Percentiles rank a stretch among this genome's conserved stretches.
These are phyloP conservation scores for Metacarcinus magister DNA, from an alignment of 2,888 invertebrate species.

Conservation along the genomic window DNA sequence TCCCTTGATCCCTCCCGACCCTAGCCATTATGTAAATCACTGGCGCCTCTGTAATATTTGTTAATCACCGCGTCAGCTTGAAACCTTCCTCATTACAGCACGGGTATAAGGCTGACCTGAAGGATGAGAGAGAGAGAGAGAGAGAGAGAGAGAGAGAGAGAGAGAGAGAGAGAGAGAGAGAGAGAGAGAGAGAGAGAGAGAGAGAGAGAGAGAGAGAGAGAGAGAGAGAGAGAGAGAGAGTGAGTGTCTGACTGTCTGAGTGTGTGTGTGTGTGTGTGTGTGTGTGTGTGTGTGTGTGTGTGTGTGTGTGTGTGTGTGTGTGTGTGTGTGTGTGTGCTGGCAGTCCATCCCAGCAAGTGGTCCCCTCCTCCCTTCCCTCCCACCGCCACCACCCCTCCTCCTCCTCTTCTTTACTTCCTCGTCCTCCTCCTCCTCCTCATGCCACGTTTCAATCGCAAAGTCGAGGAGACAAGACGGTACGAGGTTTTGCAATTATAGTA, in stretches of 20 bases:
- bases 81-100: conserved; percentile 37
- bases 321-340: background rate
- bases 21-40: conserved; percentile 73
- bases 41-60: conserved; percentile 62
- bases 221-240: conserved; percentile 9
- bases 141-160: conserved; percentile 12
- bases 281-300: conserved; percentile 7
- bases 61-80: conserved; percentile 59
- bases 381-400: background rate
- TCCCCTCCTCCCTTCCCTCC: conserved; percentile 36
- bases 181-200: background rate
- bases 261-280: conserved; percentile 60
- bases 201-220: too few species aligned
- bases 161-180: conserved; percentile 42
- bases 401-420: conserved; percentile 8
- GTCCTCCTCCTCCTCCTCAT: conserved; percentile 40
- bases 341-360: conserved; percentile 31
- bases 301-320: background rate
- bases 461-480: conserved; percentile 75
- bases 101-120: background rate
- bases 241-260: conserved; percentile 44
- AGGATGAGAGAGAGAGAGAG: background rate
- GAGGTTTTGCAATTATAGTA: conserved; percentile 79
- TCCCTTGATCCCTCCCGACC: conserved; percentile 65
- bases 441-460: conserved; percentile 75